Percentiles rank a stretch among this genome's conserved stretches.
phyloP scores from a whole-genome alignment of 2,113 vertebrate species.

The Saguinus midas region DNA sequence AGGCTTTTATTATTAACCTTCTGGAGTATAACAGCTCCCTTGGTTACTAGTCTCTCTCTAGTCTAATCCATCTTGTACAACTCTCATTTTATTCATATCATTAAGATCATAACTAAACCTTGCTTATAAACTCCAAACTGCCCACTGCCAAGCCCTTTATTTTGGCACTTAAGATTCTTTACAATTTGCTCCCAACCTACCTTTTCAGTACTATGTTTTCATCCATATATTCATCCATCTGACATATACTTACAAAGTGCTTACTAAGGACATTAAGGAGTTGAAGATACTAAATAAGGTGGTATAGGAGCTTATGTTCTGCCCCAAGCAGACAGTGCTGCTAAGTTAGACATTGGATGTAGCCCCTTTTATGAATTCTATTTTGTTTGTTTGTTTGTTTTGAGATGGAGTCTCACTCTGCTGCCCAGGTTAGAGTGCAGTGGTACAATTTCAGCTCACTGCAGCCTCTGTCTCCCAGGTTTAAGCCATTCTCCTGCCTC shows the following conservation, averaged over 20 bases:
- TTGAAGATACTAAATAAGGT: neutral
- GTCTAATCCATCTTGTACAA: neutral
- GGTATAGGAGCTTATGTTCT: neutral
- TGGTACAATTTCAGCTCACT: too few relatives aligned
- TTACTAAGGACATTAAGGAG: neutral
- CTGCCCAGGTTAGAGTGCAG: too few relatives aligned
- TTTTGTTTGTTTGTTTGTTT: too few relatives aligned
- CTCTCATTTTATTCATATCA: neutral
- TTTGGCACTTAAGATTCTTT: neutral
- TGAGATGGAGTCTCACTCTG: too few relatives aligned
- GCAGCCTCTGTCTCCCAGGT: too few relatives aligned
- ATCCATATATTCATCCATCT: neutral
- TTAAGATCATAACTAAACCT: neutral
- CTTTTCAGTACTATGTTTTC: neutral
- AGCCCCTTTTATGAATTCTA: neutral
- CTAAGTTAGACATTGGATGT: neutral
- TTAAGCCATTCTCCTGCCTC: too few relatives aligned
- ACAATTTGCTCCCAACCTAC: neutral
- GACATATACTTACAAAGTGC: neutral
- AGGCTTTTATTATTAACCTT: neutral
- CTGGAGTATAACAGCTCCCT: neutral
- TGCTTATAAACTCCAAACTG: neutral
- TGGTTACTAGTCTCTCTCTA: neutral
- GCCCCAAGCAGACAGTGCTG: neutral
- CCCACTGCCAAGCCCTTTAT: neutral